Base-by-base conservation (phyloP, 2,888 invertebrate genomes). In the Epinotia demarniana region DNA sequence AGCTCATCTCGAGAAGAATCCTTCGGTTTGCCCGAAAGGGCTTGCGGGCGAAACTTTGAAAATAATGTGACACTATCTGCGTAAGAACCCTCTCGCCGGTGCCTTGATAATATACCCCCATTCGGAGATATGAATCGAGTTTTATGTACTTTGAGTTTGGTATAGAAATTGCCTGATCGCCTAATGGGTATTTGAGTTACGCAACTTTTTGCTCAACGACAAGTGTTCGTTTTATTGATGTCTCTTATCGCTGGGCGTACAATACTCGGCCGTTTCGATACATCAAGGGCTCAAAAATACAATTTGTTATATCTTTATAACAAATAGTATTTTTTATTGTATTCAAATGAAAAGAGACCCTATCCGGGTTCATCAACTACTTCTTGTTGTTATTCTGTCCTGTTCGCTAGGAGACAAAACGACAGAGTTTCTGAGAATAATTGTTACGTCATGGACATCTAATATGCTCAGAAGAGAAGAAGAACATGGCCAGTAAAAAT, bases 61-160 rank as follows among this genome's bases (percentile, higher is more conserved):
- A 81, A 80, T 81, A 81, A 82, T 81, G 81, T 82, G 81, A 81
- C 82, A 79, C 78, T 81, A 81, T 81, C 82, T 80, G 60, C 57
- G 75, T 66, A 66, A 66, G 70, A 72, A 68, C 77, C 77, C 78
- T 75, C 68, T 73, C 62, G 76, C 66, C 72, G 62, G 70, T 58
- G 75, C 68, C 58, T 71, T 55, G 75, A 80, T 78, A 76, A 79
- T 79, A 79, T 78, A 79, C 60, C 73, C 77, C 49, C 68, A 72
- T 76, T 77, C 77, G 74, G 76, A 79, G 77, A 79, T 75, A 75
- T 75, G 73, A 77, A 75, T 74, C 74, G 69, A 73, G 66, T 75
- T 78, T 78, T 73, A 77, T 75, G 68, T 75, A 70, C 68, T 77
- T 67, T 53, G 55, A 55, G 69, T 76, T 76, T 76, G 68, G 72